Conservation (phyloP, 2,888 invertebrate genomes). For the Acrobasis consociella region DNA sequence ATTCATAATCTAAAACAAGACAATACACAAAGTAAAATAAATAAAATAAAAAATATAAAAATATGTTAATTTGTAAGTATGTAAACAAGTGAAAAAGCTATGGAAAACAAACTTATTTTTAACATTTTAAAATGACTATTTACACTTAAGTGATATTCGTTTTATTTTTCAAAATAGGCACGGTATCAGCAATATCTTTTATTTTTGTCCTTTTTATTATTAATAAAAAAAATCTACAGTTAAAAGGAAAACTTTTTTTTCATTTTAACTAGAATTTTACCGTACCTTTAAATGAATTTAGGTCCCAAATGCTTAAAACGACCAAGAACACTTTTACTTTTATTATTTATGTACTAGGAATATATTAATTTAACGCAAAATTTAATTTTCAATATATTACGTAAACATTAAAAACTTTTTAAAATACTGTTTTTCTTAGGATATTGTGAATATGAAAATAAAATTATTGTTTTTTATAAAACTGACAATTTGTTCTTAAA, state of each 20-base stretch:
- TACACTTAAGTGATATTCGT: too few relatives aligned
- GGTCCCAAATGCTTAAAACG: constrained; percentile 39
- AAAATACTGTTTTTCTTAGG: constrained; percentile 15
- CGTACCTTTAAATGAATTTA: constrained; percentile 23
- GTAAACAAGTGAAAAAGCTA: background rate
- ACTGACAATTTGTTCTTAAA: constrained; percentile 33
- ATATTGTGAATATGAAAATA: constrained; percentile 8
- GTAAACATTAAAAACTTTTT: background rate
- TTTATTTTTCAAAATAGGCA: too few relatives aligned
- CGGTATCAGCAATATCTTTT: too few relatives aligned
- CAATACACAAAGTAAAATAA: background rate
- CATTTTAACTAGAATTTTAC: background rate
- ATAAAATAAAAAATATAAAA: background rate
- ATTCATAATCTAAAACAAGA: background rate
- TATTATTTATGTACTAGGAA: background rate
- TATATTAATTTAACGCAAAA: constrained; percentile 27
- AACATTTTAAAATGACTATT: too few relatives aligned
- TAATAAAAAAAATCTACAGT: background rate
- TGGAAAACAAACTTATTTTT: background rate
- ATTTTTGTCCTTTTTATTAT: too few relatives aligned
- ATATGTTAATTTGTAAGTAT: background rate
- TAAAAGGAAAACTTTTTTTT: background rate
- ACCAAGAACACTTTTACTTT: constrained; percentile 31
- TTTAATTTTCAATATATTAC: background rate
- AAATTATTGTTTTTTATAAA: constrained; percentile 25